Base-by-base conservation (phyloP, 1,140 invertebrate genomes). In the Ephestia elutella region DNA sequence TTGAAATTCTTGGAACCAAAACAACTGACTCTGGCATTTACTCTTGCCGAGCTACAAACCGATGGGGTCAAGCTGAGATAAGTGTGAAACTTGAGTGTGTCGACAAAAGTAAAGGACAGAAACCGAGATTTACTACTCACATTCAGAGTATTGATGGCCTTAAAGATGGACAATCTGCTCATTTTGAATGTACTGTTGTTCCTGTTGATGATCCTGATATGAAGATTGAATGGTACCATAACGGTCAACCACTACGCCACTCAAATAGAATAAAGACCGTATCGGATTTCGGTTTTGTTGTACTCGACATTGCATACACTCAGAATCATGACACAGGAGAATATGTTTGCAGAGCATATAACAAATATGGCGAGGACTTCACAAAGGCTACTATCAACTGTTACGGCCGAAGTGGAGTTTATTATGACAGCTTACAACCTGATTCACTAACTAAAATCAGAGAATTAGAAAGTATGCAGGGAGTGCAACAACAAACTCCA, bases 181-280 rank as follows among this genome's bases (percentile, higher is more conserved):
- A 98, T 89, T 96, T 98, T 74, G 96, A 98, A 87, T 97, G 96
- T 71, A 97, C 95, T 5, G 88, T 98, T 20, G 92, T 97, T 18
- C 97, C 97, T 4, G 94, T 96, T n/a, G 95, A 95, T 59, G 97
- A 98, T 90, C 96, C 96, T 9, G 92, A 95, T n/a, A 92, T 98
- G 87, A 96, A 95, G 76, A 95, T 99, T 15, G 97, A 98, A 89
- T 99, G 97, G 97, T 98, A 96, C 86, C 95, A 98, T 66, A 97
- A 98, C 80, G 96, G 96, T 5, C 91, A 95, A 74, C 95, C 95
- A 20, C 77, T 98, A 49, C 91, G 94, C 53, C 95, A 98, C 72
- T 96, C 96, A 7, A 96, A 95, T 32, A 92, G 97, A 57, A 98
- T 98, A 65, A 98, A 98, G 80, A 96, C 96, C 62, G 94, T 98